Evolutionary conservation across 2,888 invertebrate genomes (phyloP).

Genomic region (Tyria jacobaeae): DNA sequence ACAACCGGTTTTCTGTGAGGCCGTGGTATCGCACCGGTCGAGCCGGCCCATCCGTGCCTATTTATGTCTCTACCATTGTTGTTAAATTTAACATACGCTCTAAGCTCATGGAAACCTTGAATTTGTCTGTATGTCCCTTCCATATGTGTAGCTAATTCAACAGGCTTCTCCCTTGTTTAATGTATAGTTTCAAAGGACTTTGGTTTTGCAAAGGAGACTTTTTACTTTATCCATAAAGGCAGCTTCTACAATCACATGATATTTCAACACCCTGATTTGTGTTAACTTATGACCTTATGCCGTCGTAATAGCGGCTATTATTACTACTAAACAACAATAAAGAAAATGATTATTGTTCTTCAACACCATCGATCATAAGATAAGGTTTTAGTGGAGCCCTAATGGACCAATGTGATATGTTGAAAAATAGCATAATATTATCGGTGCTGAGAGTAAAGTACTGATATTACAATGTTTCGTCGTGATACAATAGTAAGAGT

Average conservation of each 20-base stretch:
- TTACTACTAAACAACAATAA: slow-evolving; percentile 37
- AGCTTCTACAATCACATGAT: slow-evolving; percentile 9
- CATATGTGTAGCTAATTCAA: no score
- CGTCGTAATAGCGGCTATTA: slow-evolving; percentile 33
- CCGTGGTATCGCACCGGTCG: no score
- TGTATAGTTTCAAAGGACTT: no score
- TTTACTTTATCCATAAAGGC: slow-evolving; percentile 12
- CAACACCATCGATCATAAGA: slow-evolving; percentile 48
- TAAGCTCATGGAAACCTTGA: no score
- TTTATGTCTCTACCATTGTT: no score
- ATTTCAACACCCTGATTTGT: slow-evolving; percentile 35
- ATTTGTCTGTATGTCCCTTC: no score
- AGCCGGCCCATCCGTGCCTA: no score
- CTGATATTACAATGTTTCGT: slow-evolving; percentile 21
- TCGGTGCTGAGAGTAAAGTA: slow-evolving; percentile 18
- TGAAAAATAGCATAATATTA: slow-evolving; percentile 22
- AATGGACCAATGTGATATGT: slow-evolving; percentile 41
- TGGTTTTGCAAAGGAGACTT: no score
- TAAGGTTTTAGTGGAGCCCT: slow-evolving; percentile 43
- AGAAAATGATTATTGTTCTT: slow-evolving; percentile 50
- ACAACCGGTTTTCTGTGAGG: no score
- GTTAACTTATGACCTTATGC: slow-evolving; percentile 31
- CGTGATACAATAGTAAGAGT: slow-evolving; percentile 13
- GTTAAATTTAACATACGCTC: no score
- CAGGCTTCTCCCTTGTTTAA: no score